These are phyloP conservation scores for Plebejus melissa DNA, from an alignment of 2,888 invertebrate genomes.

Conservation along the genomic window DNA sequence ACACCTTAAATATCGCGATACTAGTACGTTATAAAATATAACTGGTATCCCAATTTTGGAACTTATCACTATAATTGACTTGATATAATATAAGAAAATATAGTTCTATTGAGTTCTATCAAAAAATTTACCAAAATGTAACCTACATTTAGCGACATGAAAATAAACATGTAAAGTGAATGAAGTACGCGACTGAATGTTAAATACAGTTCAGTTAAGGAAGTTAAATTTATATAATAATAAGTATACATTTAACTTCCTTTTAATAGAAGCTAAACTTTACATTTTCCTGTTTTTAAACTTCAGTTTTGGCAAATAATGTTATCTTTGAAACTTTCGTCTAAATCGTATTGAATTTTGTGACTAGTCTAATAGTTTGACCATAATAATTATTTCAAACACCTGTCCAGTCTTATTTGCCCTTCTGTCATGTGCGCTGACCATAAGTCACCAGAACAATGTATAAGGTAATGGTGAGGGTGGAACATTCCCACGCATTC, in stretches of 20 bases:
- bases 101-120: too few species aligned
- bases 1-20: background rate
- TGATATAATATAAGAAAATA: too few species aligned
- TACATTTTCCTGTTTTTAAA: background rate
- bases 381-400: slow-evolving; percentile 26
- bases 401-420: slow-evolving; percentile 39
- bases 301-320: background rate
- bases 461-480: slow-evolving; percentile 60
- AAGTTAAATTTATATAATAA: background rate
- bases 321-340: background rate
- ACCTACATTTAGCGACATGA: too few species aligned
- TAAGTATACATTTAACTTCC: background rate
- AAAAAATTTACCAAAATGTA: too few species aligned
- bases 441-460: slow-evolving; percentile 72
- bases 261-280: background rate
- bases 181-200: background rate
- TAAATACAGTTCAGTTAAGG: background rate
- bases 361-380: background rate
- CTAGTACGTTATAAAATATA: too few species aligned
- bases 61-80: too few species aligned
- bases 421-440: slow-evolving; percentile 57
- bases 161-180: too few species aligned
- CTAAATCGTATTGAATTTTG: background rate
- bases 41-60: too few species aligned
- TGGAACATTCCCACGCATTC: slow-evolving; percentile 71